Conservation (phyloP, 2,888 invertebrate species). For the Congeria kusceri region DNA sequence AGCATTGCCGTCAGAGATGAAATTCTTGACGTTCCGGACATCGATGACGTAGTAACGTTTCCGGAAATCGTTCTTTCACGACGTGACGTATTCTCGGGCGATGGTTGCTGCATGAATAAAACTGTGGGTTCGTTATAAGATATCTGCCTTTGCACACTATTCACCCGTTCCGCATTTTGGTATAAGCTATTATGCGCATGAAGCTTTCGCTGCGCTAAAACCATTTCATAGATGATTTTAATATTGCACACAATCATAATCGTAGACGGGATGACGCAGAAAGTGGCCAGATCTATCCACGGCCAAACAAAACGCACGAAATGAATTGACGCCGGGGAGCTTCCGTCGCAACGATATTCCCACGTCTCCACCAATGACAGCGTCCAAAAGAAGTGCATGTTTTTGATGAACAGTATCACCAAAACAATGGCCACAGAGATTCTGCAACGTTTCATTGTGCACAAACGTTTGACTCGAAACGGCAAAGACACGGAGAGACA, state of each 20-base stretch:
- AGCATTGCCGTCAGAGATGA: slow-evolving; percentile 72
- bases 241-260: slow-evolving; percentile 75
- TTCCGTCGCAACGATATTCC: slow-evolving; percentile 52
- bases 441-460: slow-evolving; percentile 71
- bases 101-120: neutral
- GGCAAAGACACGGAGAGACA: slow-evolving; percentile 81
- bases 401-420: slow-evolving; percentile 65
- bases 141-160: neutral
- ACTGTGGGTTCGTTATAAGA: neutral
- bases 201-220: slow-evolving; percentile 57
- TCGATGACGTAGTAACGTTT: neutral
- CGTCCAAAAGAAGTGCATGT: slow-evolving; percentile 81
- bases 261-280: slow-evolving; percentile 73
- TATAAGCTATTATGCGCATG: slow-evolving; percentile 26
- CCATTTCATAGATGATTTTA: slow-evolving; percentile 71
- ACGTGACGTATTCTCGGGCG: neutral
- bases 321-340: slow-evolving; percentile 8
- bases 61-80: neutral
- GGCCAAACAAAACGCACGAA: slow-evolving; percentile 69
- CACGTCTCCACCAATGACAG: slow-evolving; percentile 59
- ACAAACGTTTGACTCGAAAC: slow-evolving; percentile 69
- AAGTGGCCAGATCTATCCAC: slow-evolving; percentile 77
- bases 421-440: slow-evolving; percentile 63
- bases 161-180: too few species aligned
- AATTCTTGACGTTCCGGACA: slow-evolving; percentile 8